Evolutionary conservation across 2,113 vertebrate species (phyloP).

Genomic region (Cacatua alba): DNA sequence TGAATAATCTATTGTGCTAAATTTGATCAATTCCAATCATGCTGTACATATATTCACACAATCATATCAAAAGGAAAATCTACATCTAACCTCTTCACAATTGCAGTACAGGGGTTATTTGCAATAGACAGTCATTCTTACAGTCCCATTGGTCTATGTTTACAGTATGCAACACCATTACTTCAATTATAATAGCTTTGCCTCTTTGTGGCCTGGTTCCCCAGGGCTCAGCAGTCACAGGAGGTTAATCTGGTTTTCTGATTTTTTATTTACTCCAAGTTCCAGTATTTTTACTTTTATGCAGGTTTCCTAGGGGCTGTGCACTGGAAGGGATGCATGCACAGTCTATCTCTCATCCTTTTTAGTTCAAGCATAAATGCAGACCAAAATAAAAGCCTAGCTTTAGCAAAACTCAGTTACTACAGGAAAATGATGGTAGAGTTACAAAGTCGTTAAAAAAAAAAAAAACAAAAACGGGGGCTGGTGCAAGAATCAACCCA

Average conservation of each 20-base stretch:
- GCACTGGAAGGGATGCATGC: slow-evolving; percentile 47
- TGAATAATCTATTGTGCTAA: neutral
- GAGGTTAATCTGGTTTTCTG: slow-evolving; percentile 59
- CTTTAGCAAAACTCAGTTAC: neutral
- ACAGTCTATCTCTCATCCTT: neutral
- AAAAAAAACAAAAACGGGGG: neutral
- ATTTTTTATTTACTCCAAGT: slow-evolving; percentile 56
- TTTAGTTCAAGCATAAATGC: slow-evolving; percentile 26
- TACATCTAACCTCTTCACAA: neutral
- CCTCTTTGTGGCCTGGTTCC: slow-evolving; percentile 21
- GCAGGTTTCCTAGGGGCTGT: slow-evolving; percentile 60
- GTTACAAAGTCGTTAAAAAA: neutral
- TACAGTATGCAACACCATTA: neutral
- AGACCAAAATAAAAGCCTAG: slow-evolving; percentile 14
- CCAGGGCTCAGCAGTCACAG: slow-evolving; percentile 22
- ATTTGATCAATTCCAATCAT: neutral
- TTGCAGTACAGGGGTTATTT: neutral
- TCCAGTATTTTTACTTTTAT: slow-evolving; percentile 29
- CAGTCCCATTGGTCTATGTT: neutral
- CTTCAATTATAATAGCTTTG: slow-evolving; percentile 28
- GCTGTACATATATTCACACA: neutral
- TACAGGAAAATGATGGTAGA: neutral
- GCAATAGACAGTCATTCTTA: neutral
- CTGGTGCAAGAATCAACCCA: neutral
- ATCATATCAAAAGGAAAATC: neutral